Conservation (phyloP, 2,888 invertebrate genomes). For the Galerucella nymphaeae region DNA sequence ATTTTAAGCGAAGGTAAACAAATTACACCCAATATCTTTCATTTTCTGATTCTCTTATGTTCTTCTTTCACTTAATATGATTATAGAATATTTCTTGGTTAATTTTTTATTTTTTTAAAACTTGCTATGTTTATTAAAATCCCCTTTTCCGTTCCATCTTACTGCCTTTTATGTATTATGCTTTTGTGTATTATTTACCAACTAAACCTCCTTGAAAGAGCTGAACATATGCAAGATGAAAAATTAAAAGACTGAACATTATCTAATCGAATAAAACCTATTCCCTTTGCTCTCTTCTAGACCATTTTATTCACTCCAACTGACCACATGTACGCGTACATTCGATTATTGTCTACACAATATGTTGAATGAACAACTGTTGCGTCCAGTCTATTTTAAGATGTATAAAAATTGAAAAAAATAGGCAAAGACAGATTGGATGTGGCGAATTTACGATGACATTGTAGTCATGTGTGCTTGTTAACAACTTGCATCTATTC, state of each 20-base stretch:
- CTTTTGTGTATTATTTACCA: neutral
- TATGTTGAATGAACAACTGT: slow-evolving; percentile 56
- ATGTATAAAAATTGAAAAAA: slow-evolving; percentile 48
- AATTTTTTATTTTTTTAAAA: too few relatives aligned
- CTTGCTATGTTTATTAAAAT: too few relatives aligned
- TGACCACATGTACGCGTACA: slow-evolving; percentile 52
- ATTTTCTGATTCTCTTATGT: too few relatives aligned
- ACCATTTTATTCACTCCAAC: slow-evolving; percentile 49
- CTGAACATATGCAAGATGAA: slow-evolving; percentile 15
- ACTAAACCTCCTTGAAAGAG: slow-evolving; percentile 9
- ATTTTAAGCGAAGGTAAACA: too few relatives aligned
- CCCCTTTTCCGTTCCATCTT: neutral
- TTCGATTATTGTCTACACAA: too few relatives aligned
- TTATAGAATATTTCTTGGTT: too few relatives aligned
- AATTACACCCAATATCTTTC: too few relatives aligned
- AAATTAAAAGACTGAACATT: slow-evolving; percentile 16
- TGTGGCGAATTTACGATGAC: slow-evolving; percentile 47
- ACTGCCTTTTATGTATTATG: slow-evolving; percentile 1
- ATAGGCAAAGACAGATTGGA: slow-evolving; percentile 48
- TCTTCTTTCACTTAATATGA: too few relatives aligned
- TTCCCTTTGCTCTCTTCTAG: slow-evolving; percentile 9
- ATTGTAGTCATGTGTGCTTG: slow-evolving; percentile 48
- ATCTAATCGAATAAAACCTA: slow-evolving; percentile 13
- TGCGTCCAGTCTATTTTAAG: slow-evolving; percentile 51
- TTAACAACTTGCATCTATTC: slow-evolving; percentile 38